These are phyloP conservation scores for Anthophora plumipes DNA, from an alignment of 2,888 invertebrate species.

Conservation along the genomic window DNA sequence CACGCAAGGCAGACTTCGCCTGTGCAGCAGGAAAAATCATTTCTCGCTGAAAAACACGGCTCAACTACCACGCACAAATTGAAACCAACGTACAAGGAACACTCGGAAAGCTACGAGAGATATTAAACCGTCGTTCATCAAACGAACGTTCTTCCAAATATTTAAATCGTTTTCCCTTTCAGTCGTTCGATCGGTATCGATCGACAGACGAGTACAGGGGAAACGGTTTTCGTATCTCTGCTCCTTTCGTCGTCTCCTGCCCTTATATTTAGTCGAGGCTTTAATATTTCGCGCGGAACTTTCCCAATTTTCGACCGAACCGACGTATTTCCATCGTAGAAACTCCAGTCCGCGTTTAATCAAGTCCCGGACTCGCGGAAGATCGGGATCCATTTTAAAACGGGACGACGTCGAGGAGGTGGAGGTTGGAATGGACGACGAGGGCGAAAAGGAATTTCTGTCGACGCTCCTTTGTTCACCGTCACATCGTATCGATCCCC, in stretches of 20 bases:
- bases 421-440: neutral
- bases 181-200: neutral
- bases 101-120: too few species aligned
- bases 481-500: constrained; percentile 34
- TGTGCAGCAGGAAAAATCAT: too few species aligned
- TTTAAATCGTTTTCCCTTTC: constrained; percentile 11
- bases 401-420: neutral
- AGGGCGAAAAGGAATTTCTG: constrained; percentile 28
- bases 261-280: constrained; percentile 20
- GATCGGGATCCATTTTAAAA: constrained; percentile 38
- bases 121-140: too few species aligned
- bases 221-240: too few species aligned
- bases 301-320: constrained; percentile 38
- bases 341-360: constrained; percentile 42
- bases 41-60: too few species aligned
- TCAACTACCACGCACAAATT: too few species aligned
- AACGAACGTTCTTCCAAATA: too few species aligned
- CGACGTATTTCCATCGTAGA: constrained; percentile 31
- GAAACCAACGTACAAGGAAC: too few species aligned
- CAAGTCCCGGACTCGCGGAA: constrained; percentile 23
- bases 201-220: neutral
- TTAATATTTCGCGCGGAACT: constrained; percentile 44
- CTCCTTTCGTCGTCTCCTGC: neutral
- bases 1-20: too few species aligned
- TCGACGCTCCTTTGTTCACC: constrained; percentile 18